A percentile compares a stretch with the other conserved stretches of the same genome.
These are phyloP conservation scores for Glomeris marginata DNA, from an alignment of 2,888 invertebrate genomes.

Conservation along the genomic window DNA sequence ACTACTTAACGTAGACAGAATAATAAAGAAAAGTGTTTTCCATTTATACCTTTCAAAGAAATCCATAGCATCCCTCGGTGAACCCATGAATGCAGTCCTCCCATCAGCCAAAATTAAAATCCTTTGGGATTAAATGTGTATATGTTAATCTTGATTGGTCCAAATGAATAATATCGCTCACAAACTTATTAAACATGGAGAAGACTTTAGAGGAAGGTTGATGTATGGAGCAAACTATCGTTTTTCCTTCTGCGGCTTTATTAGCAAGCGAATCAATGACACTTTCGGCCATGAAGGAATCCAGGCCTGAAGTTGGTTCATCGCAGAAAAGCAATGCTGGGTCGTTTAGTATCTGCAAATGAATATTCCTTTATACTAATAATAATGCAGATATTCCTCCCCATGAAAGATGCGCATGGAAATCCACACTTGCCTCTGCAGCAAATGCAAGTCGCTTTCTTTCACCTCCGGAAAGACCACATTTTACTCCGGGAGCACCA, in stretches of 20 bases:
- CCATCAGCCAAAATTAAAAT: constrained; percentile 83
- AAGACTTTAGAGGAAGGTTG: constrained; percentile 85
- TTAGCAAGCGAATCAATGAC: constrained; percentile 55
- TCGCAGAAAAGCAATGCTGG: constrained; percentile 92
- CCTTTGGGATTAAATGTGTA: constrained; percentile 23
- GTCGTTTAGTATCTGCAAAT: constrained; percentile 49
- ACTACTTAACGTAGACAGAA: too few relatives aligned
- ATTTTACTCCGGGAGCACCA: constrained; percentile 69
- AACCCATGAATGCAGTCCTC: constrained; percentile 63
- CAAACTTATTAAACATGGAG: constrained; percentile 62
- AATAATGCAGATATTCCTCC: too few relatives aligned
- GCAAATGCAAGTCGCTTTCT: constrained; percentile 90
- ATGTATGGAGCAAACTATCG: constrained; percentile 83
- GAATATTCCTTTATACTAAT: background rate
- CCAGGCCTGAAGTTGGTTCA: constrained; percentile 91
- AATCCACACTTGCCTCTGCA: constrained; percentile 48
- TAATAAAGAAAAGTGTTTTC: too few relatives aligned
- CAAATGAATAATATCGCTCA: background rate
- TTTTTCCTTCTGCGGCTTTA: constrained; percentile 50
- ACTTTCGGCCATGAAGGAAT: constrained; percentile 92
- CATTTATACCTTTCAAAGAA: constrained; percentile 61
- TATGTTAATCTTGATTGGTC: background rate
- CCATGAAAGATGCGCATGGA: too few relatives aligned
- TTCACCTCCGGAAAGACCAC: constrained; percentile 93
- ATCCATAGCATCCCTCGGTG: constrained; percentile 55